Evolutionary conservation across 2,113 vertebrate genomes (phyloP).

Genomic region (Tamias sibiricus): DNA sequence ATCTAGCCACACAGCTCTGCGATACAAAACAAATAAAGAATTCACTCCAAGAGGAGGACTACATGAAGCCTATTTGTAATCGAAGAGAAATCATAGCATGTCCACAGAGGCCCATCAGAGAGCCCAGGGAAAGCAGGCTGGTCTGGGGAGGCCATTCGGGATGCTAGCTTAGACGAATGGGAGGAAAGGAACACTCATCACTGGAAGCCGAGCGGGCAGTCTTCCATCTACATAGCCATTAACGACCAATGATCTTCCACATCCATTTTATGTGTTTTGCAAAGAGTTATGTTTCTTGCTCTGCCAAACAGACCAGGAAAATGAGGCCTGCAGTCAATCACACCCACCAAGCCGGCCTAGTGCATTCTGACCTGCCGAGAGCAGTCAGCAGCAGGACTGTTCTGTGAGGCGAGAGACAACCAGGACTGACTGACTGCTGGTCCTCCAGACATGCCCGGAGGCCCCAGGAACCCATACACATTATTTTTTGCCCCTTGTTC

Average conservation of each 20-base stretch:
- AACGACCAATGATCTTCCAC: constrained; percentile 16
- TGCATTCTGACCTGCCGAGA: not conserved
- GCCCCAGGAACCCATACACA: not conserved
- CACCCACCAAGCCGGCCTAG: not conserved
- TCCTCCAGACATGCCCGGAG: not conserved
- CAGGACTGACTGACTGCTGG: not conserved
- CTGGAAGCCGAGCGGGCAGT: not conserved
- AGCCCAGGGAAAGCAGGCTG: not conserved
- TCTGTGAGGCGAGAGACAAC: not conserved
- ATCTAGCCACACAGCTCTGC: not conserved
- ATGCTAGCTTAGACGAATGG: not conserved
- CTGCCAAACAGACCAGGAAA: not conserved
- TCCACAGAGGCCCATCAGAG: not conserved
- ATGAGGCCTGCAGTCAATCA: not conserved
- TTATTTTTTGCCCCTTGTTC: not conserved
- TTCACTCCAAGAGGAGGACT: not conserved
- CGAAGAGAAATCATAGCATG: not conserved
- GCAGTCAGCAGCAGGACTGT: not conserved
- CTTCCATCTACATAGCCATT: constrained; percentile 23
- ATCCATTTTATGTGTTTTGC: constrained; percentile 47
- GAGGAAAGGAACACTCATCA: not conserved
- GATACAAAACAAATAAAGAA: not conserved
- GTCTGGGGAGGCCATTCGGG: not conserved
- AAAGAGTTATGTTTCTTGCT: constrained; percentile 39
- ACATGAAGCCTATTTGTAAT: not conserved